phyloP scores from a whole-genome alignment of 2,888 invertebrate genomes.

The Netelia inedita region DNA sequence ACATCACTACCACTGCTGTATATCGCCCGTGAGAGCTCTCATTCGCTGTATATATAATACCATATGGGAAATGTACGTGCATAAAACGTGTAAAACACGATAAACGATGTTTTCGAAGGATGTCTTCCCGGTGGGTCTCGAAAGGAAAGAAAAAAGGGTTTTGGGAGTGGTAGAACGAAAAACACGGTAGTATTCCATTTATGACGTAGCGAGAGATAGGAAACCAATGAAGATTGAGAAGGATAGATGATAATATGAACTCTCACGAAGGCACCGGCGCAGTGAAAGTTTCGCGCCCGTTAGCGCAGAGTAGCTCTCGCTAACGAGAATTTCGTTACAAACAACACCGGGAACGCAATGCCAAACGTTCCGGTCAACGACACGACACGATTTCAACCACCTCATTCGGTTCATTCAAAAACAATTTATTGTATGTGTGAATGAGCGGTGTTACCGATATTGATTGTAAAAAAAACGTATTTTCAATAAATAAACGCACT shows the following conservation, averaged over 20 bases:
- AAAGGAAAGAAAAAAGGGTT: neutral
- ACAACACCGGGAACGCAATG: conserved; percentile 54
- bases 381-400: conserved; percentile 63
- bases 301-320: conserved; percentile 29
- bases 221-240: conserved; percentile 63
- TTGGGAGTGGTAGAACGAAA: conserved; percentile 15
- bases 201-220: conserved; percentile 53
- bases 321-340: conserved; percentile 57
- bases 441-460: neutral
- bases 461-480: neutral
- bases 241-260: conserved; percentile 61
- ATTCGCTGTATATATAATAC: neutral
- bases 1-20: conserved; percentile 22
- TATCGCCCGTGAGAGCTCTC: conserved; percentile 9
- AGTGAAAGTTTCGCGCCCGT: conserved; percentile 63
- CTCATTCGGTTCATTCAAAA: conserved; percentile 2
- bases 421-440: neutral
- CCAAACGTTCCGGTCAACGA: conserved; percentile 63
- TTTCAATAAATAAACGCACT: neutral
- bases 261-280: conserved; percentile 17
- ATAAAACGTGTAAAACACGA: neutral
- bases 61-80: neutral
- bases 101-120: neutral
- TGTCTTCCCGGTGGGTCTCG: neutral
- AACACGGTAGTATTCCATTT: conserved; percentile 54